Conservation (phyloP, 2,113 vertebrate genomes). For the Grus americana region DNA sequence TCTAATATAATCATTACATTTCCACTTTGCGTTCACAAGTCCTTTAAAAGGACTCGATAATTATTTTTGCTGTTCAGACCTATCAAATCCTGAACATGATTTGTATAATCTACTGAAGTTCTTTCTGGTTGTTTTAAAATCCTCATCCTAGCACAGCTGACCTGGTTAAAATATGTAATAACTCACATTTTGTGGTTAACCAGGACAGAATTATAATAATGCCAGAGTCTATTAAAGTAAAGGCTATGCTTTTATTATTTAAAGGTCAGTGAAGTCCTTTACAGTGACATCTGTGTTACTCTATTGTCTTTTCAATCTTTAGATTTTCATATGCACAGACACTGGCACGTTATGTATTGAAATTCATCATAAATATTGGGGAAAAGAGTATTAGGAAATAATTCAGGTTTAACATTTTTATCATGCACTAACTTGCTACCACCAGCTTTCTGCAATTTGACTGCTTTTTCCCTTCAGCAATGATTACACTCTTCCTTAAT, state of each 20-base stretch:
- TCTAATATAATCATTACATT: conserved; percentile 16
- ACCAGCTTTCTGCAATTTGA: not conserved
- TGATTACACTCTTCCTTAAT: conserved; percentile 27
- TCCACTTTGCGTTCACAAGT: not conserved
- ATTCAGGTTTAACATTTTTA: conserved; percentile 14
- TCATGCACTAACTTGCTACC: not conserved
- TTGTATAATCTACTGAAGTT: conserved; percentile 38
- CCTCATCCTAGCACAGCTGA: not conserved
- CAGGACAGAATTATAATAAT: conserved; percentile 50
- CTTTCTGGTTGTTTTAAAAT: conserved; percentile 38
- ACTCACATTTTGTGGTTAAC: conserved; percentile 50
- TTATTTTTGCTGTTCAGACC: conserved; percentile 21
- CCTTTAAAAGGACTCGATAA: not conserved
- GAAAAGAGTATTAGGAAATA: not conserved
- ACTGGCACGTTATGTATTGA: not conserved
- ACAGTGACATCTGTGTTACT: not conserved
- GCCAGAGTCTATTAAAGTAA: conserved; percentile 35
- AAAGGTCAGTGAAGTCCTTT: conserved; percentile 42
- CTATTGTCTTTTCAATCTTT: not conserved
- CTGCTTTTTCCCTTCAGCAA: not conserved
- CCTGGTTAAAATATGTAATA: conserved; percentile 54
- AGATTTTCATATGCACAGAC: not conserved
- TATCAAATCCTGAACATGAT: not conserved
- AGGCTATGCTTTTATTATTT: conserved; percentile 36
- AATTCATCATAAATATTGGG: not conserved